Evolutionary conservation across 2,113 vertebrate species (phyloP).

Genomic region (Procavia capensis): DNA sequence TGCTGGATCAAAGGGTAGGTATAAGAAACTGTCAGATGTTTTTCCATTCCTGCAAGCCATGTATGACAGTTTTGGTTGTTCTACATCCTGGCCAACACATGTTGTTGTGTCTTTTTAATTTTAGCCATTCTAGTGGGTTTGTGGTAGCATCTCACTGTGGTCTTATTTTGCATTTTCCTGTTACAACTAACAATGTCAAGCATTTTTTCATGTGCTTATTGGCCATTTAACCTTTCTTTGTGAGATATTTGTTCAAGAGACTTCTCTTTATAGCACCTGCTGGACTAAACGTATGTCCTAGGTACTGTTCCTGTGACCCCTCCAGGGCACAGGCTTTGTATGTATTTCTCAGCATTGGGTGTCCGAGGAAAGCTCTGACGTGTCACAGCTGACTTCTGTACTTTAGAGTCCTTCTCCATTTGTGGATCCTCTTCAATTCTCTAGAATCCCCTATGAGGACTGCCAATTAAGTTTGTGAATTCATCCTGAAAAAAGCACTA

Average conservation of each 20-base stretch:
- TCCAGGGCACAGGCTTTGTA: not conserved
- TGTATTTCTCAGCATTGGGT: not conserved
- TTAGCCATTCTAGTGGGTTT: not conserved
- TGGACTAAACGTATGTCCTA: not conserved
- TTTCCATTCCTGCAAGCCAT: no score
- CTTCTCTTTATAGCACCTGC: not conserved
- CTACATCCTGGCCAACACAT: no score
- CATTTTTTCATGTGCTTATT: not conserved
- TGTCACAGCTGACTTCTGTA: not conserved
- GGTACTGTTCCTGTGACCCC: not conserved
- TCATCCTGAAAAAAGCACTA: no score
- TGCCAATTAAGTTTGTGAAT: no score
- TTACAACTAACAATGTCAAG: constrained; percentile 11
- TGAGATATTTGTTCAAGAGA: not conserved
- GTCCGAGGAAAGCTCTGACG: not conserved
- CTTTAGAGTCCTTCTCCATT: not conserved
- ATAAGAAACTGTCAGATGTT: no score
- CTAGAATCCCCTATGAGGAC: not conserved
- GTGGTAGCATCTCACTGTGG: not conserved
- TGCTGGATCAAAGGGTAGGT: no score
- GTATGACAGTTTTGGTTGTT: no score
- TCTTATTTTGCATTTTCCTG: constrained; percentile 36
- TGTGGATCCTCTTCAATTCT: not conserved
- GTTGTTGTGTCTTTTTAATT: no score
- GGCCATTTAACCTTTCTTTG: not conserved